Percentiles rank a stretch among this genome's conserved stretches.
These are phyloP conservation scores for Pelosia muscerda DNA, from an alignment of 2,888 invertebrate genomes.

Conservation along the genomic window DNA sequence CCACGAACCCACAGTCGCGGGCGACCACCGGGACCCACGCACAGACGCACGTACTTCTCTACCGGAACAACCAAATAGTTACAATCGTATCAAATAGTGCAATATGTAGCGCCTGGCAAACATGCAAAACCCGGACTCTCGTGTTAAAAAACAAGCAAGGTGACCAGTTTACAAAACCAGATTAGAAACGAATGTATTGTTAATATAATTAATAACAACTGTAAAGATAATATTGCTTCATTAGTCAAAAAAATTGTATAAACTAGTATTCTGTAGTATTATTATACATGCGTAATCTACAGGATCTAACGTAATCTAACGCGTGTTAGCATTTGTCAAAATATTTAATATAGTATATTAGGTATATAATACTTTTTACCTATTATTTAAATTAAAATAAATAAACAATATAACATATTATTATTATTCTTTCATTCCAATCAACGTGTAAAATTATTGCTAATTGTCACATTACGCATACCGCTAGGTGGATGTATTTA, in stretches of 20 bases:
- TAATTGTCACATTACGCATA: not conserved
- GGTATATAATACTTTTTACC: not conserved
- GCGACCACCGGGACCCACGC: conserved; percentile 81
- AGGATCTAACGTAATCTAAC: too few species aligned
- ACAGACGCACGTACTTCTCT: conserved; percentile 76
- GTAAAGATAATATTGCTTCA: conserved; percentile 27
- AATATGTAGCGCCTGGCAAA: conserved; percentile 24
- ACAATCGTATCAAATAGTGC: conserved; percentile 28
- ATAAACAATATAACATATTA: not conserved
- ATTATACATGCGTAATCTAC: conserved; percentile 6
- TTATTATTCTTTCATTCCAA: not conserved
- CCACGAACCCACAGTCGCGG: conserved; percentile 83
- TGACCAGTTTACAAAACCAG: conserved; percentile 29
- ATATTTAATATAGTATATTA: not conserved
- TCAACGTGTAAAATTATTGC: conserved; percentile 1
- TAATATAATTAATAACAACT: conserved; percentile 31
- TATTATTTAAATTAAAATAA: conserved; percentile 2
- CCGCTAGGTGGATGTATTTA: conserved; percentile 1
- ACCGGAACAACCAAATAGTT: conserved; percentile 54
- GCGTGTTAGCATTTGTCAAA: not conserved
- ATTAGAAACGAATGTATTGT: conserved; percentile 29
- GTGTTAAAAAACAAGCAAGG: conserved; percentile 28
- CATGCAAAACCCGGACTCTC: conserved; percentile 39
- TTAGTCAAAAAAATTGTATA: conserved; percentile 20
- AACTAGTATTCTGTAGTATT: conserved; percentile 2